Base-by-base conservation (phyloP, 2,113 vertebrate genomes). In the Dromaius novaehollandiae region DNA sequence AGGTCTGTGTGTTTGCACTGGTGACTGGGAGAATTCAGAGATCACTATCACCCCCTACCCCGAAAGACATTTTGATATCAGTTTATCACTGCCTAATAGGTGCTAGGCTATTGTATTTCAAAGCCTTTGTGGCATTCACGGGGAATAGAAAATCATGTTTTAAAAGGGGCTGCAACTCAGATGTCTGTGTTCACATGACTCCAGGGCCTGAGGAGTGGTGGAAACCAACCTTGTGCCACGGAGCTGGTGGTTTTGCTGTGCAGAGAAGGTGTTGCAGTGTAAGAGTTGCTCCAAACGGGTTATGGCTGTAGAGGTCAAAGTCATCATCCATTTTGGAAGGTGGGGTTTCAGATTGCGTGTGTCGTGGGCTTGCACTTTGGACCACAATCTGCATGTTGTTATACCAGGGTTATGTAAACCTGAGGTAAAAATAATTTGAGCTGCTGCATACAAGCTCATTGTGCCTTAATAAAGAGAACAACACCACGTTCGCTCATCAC, bases 401-500 rank as follows among this genome's bases (percentile, higher is more conserved):
- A 51, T 91, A 64, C 64, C 82, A 86, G 92, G 65, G 93, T 90
- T 96, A 68, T 65, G 73, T 83, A 90, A 93, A 96, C 76, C 76
- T n/a, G 2, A 6, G 82, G 85, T 38, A 36, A 93, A 97, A 96
- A 96, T 55, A 94, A 94, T 60, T 66, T 60, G 84, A 91, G 78
- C 84, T 0, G 7, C 0, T 1, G 44, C 24, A 1, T 70, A 51
- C 34, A 30, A 80, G 82, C 82, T 95, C 17, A 14, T 89, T 93
- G 93, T 40, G 87, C 60, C 82, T 97, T 94, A 97, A 94, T 95
- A 89, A 86, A 74, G 86, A 92, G 91, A 96, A 94, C 89, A 61
- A 3, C 95, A 95, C 68, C 89, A 90, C 61, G 36, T 93, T 94
- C 94, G 76, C 88, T 94, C 93, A 75, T 95, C 95, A 90, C 78